These are phyloP conservation scores for Phrynocephalus vlangalii DNA, from an alignment of 2,797 vertebrate species.

Conservation along the genomic window DNA sequence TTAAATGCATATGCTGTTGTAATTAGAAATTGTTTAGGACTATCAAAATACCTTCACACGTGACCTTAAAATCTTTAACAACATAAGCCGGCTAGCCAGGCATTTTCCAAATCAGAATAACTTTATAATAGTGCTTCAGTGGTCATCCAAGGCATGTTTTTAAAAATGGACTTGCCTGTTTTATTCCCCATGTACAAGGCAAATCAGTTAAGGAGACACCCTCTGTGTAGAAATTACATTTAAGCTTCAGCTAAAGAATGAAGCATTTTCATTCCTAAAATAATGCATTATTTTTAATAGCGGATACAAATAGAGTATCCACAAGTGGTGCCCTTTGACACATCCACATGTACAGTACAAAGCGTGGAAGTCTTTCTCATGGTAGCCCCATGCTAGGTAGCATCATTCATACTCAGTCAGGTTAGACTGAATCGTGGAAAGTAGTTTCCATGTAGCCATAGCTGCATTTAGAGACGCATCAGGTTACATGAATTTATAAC, in stretches of 20 bases:
- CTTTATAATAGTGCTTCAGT: neutral
- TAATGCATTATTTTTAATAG: neutral
- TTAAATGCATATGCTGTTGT: neutral
- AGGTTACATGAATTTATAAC: constrained; percentile 36
- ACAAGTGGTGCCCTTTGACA: neutral
- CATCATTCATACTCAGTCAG: neutral
- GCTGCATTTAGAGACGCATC: neutral
- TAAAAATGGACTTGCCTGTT: neutral
- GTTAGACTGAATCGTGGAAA: neutral
- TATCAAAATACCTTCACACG: neutral
- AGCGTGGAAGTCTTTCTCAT: neutral
- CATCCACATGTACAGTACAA: neutral
- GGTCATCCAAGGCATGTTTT: neutral
- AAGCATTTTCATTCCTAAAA: constrained; percentile 7
- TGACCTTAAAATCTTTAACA: neutral
- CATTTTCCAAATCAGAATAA: neutral
- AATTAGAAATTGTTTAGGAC: constrained; percentile 5
- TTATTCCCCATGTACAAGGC: neutral
- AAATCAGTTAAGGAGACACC: too few relatives aligned
- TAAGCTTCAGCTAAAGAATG: constrained; percentile 41
- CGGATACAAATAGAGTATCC: neutral
- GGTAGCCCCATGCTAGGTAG: neutral
- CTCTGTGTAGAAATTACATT: neutral
- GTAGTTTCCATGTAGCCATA: neutral
- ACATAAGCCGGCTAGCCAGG: neutral